Conservation (phyloP, 2,113 vertebrate species). For the Cavia aperea region DNA sequence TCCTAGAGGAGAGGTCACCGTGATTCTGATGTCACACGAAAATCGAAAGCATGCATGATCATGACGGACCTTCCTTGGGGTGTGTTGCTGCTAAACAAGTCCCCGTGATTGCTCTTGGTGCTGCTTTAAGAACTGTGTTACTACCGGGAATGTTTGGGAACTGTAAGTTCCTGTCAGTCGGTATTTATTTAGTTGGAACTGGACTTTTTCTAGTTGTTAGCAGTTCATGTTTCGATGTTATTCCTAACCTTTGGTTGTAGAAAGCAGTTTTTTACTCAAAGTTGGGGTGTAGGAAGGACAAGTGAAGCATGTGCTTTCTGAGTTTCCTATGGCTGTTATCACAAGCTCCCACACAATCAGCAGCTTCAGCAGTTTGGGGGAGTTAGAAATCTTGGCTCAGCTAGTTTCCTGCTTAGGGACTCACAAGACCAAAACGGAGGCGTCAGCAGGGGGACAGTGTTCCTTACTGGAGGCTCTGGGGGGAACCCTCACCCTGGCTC, state of each 20-base stretch:
- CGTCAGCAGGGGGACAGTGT: accelerated
- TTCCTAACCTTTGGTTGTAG: not conserved
- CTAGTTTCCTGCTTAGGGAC: not conserved
- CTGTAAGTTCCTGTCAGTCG: not conserved
- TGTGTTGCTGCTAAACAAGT: not conserved
- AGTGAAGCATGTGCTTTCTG: not conserved
- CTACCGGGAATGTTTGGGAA: slow-evolving; percentile 28
- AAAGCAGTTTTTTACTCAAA: not conserved
- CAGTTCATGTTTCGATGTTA: not conserved
- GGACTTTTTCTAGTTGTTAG: slow-evolving; percentile 1
- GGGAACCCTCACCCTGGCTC: not conserved
- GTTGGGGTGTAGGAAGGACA: not conserved
- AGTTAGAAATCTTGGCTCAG: not conserved
- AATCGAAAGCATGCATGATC: slow-evolving; percentile 17
- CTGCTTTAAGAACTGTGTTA: slow-evolving; percentile 37
- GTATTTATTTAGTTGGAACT: slow-evolving; percentile 23
- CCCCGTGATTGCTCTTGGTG: not conserved
- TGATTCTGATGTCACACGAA: not conserved
- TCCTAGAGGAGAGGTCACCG: not conserved
- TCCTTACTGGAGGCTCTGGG: not conserved
- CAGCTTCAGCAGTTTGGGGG: not conserved
- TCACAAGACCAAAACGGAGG: not conserved
- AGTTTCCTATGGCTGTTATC: not conserved
- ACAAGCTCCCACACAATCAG: not conserved
- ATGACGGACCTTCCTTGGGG: not conserved